Evolutionary conservation across 2,113 vertebrate species (phyloP).

Genomic region (Trachemys scripta): DNA sequence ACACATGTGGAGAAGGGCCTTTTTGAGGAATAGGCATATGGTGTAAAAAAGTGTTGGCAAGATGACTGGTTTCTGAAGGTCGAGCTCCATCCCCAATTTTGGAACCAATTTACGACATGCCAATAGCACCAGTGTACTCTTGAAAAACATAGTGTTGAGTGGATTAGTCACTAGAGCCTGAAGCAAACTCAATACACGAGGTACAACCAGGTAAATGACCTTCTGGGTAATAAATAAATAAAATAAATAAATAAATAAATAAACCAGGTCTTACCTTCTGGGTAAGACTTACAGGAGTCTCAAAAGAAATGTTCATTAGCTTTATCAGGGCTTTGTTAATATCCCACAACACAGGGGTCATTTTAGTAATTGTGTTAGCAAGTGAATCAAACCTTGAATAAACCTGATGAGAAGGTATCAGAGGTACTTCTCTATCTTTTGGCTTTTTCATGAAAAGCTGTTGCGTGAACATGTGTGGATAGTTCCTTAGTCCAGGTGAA

Average conservation of each 20-base stretch:
- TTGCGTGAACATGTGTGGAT: neutral
- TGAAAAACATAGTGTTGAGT: neutral
- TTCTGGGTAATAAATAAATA: neutral
- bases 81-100: slow-evolving; percentile 31
- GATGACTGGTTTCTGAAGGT: slow-evolving; percentile 8
- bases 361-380: neutral
- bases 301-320: neutral
- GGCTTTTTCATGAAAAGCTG: neutral
- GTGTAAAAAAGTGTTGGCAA: slow-evolving; percentile 49
- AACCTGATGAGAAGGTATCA: neutral
- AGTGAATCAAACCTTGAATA: neutral
- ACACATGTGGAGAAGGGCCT: slow-evolving; percentile 30
- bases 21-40: neutral
- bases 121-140: neutral
- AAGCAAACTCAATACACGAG: neutral
- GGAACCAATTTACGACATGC: slow-evolving; percentile 48
- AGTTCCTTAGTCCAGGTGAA: neutral
- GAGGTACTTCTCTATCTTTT: neutral
- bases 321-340: neutral
- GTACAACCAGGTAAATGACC: neutral
- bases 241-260: no score
- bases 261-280: neutral
- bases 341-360: neutral
- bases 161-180: neutral
- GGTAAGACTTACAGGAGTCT: neutral